Percentiles rank a stretch among this genome's conserved stretches.
Conservation (phyloP, 1,140 invertebrate genomes). For the Odontomachus brunneus region DNA sequence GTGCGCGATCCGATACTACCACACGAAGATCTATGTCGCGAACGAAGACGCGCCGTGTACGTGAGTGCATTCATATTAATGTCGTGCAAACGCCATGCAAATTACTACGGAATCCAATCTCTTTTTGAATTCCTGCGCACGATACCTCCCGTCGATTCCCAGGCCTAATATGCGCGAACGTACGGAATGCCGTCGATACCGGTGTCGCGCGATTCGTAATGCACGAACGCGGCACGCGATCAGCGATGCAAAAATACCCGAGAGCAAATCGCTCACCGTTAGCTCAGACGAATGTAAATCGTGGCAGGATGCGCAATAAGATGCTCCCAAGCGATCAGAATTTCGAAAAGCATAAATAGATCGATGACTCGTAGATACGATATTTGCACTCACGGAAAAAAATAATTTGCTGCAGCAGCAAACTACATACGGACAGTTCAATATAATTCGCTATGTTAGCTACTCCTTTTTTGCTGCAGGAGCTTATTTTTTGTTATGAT, state of each 20-base stretch:
- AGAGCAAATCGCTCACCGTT: constrained; percentile 8
- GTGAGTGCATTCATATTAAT: constrained; percentile 45
- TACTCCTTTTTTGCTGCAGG: no score
- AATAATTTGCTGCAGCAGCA: no score
- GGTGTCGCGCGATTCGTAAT: constrained; percentile 2
- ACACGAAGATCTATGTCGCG: constrained; percentile 3
- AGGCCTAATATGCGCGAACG: constrained; percentile 9
- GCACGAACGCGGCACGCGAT: constrained; percentile 14
- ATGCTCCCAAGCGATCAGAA: no score
- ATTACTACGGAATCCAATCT: constrained; percentile 49
- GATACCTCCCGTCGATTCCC: constrained; percentile 26
- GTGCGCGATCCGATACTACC: not conserved
- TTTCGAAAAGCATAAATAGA: no score
- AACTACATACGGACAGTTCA: no score
- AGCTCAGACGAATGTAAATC: not conserved
- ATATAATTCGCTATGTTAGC: no score
- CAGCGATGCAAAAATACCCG: constrained; percentile 13
- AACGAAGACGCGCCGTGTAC: constrained; percentile 34
- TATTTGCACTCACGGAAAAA: no score
- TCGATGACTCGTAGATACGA: no score
- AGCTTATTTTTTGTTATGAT: no score
- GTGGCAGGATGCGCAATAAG: no score
- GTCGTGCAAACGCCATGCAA: constrained; percentile 56
- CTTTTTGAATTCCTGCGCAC: constrained; percentile 24
- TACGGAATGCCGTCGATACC: constrained; percentile 29